phyloP scores from a whole-genome alignment of 1,140 invertebrate genomes.

The Hypothenemus hampei region DNA sequence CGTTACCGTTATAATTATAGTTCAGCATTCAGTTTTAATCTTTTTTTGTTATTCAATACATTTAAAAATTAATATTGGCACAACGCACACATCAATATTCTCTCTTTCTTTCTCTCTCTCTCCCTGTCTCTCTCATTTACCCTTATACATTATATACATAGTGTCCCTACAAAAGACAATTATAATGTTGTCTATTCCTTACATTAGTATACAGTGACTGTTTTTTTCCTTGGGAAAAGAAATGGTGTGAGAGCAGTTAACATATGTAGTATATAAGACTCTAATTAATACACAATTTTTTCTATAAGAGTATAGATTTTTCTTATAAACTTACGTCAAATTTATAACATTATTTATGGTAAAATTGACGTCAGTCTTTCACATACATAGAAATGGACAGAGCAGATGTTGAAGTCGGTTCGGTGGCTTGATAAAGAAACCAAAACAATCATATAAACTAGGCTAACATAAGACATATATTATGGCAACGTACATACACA shows the following conservation, averaged over 20 bases:
- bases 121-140: no score
- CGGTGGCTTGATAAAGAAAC: neutral
- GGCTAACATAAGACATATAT: conserved; percentile 24
- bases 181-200: no score
- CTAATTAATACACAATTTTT: no score
- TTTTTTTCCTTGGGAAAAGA: no score
- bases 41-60: no score
- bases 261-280: no score
- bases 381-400: conserved; percentile 29
- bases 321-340: conserved; percentile 29
- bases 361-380: conserved; percentile 29
- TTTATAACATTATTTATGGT: conserved; percentile 20
- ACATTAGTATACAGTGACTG: no score
- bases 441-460: conserved; percentile 6
- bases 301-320: no score
- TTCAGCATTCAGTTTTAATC: conserved; percentile 25
- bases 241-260: no score
- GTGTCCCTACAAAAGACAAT: no score
- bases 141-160: no score
- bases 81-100: conserved; percentile 19
- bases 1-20: conserved; percentile 14
- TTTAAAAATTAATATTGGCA: conserved; percentile 29
- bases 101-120: no score
- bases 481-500: conserved; percentile 27
- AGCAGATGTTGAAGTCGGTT: conserved; percentile 1